Evolutionary conservation across 2,113 vertebrate species (phyloP).

Genomic region (Typhlomys cinereus): DNA sequence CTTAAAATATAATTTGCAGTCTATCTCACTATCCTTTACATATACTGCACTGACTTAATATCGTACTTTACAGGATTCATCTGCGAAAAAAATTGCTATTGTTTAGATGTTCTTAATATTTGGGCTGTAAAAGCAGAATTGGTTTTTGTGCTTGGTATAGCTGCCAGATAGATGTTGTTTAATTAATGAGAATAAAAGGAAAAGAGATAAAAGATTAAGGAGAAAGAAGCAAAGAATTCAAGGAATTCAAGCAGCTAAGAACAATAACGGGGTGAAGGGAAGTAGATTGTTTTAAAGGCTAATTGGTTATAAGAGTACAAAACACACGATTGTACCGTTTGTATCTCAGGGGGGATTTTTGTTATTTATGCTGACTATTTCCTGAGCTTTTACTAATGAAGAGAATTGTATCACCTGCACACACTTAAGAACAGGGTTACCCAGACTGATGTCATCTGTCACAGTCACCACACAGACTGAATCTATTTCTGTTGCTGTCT

Average conservation of each 20-base stretch:
- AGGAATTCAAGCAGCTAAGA: background rate
- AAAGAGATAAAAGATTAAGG: background rate
- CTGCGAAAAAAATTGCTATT: background rate
- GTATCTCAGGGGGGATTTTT: background rate
- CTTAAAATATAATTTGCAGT: background rate
- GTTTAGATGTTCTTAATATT: background rate
- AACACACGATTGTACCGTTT: background rate
- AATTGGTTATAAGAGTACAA: conserved; percentile 18
- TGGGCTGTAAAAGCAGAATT: background rate
- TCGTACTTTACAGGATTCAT: background rate
- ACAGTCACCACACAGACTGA: background rate
- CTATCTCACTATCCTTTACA: background rate
- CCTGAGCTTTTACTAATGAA: background rate
- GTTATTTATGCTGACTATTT: background rate
- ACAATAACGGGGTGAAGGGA: background rate
- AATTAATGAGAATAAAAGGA: conserved; percentile 44
- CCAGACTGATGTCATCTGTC: background rate
- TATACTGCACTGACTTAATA: background rate
- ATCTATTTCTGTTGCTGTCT: background rate
- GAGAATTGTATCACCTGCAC: background rate
- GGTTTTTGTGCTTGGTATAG: background rate
- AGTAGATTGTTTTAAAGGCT: conserved; percentile 19
- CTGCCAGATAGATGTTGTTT: background rate
- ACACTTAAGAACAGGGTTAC: background rate
- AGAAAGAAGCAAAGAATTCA: background rate